A percentile compares a stretch with the other conserved stretches of the same genome.
Conservation (phyloP, 2,113 vertebrate genomes). For the rabbit (Oryctolagus cuniculus) region mOryCun1.1 NC_091442.1:15425501-15426000, state of each 20-base stretch:
- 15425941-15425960: background rate
- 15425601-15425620: background rate
- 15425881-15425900: background rate
- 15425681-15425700: background rate
- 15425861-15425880: background rate
- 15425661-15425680: background rate
- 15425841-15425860: background rate
- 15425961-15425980: background rate
- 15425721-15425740: background rate
- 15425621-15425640: background rate
- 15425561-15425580: background rate
- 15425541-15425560: background rate
- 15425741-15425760: too few species aligned
- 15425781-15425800: background rate
- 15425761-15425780: background rate
- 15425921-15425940: too few species aligned
- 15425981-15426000: background rate
- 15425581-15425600: background rate
- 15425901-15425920: background rate
- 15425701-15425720: background rate
- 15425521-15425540: background rate
- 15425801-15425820: background rate
- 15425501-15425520: background rate
- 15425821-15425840: background rate
- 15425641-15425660: background rate